These are phyloP conservation scores for Ypsolopha scabrella DNA, from an alignment of 2,888 invertebrate genomes.

Conservation along the genomic window DNA sequence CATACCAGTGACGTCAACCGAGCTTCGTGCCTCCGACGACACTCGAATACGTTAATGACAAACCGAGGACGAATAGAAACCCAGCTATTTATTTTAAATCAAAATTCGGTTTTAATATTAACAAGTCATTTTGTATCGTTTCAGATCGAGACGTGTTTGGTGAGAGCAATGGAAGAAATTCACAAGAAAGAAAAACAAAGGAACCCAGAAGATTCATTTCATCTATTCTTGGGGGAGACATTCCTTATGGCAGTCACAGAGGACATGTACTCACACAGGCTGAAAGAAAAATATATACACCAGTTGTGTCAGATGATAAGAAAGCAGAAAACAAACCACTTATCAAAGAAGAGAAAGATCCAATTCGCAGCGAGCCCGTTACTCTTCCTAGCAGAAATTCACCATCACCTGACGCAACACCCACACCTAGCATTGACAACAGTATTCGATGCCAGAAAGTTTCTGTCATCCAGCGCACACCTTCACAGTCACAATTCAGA, in stretches of 20 bases:
- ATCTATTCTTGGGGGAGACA: slow-evolving; percentile 83
- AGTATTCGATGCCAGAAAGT: slow-evolving; percentile 77
- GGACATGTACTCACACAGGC: slow-evolving; percentile 84
- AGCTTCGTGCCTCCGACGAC: slow-evolving; percentile 56
- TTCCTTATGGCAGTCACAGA: slow-evolving; percentile 82
- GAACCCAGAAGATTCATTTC: slow-evolving; percentile 79
- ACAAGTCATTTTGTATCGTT: slow-evolving; percentile 26
- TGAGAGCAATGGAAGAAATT: slow-evolving; percentile 39
- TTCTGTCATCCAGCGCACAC: slow-evolving; percentile 88
- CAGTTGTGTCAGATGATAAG: slow-evolving; percentile 68
- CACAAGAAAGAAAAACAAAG: slow-evolving; percentile 46
- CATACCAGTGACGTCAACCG: slow-evolving; percentile 68
- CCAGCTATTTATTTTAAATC: slow-evolving; percentile 19
- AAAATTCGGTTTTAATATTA: slow-evolving; percentile 1
- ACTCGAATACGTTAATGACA: slow-evolving; percentile 54
- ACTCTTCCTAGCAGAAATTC: slow-evolving; percentile 66
- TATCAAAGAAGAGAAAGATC: slow-evolving; percentile 75
- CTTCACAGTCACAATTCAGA: slow-evolving; percentile 65
- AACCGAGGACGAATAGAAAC: slow-evolving; percentile 28
- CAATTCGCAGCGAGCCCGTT: slow-evolving; percentile 73
- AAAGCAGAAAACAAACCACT: slow-evolving; percentile 58
- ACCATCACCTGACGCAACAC: slow-evolving; percentile 64
- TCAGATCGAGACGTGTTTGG: slow-evolving; percentile 67
- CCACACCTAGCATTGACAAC: slow-evolving; percentile 75
- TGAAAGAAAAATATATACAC: slow-evolving; percentile 83